Evolutionary conservation across 2,888 invertebrate species (phyloP), one percentile per base, ranked within the genome.

Genomic region (Rutpela maculata): DNA sequence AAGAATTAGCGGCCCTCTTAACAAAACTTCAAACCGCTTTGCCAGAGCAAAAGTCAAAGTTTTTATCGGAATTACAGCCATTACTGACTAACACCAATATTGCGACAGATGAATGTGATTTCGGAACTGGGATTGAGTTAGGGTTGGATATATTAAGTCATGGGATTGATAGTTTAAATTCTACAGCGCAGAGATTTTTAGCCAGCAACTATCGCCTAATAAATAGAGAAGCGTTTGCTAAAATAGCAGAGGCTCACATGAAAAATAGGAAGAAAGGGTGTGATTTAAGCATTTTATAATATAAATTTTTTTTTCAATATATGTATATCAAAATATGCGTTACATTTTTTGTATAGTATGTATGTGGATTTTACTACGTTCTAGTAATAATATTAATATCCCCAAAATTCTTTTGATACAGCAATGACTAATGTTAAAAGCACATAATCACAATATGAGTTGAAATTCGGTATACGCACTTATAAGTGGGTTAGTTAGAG

Each of bases 31-130:
- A 92, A 62, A 91, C 93, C 62, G 92, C 93, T 12, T 91, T 91
- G 78, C 91, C 93, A 26, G 90, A 90, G 12, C 93, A 94, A 79
- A 93, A 92, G 83, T 90, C 92, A 77, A 91, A 90, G 67, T 90
- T 93, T 38, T 91, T 95, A 77, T 93, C 94, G 22, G 93, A 94
- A 35, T 88, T 98, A 4, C 96, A 97, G 84, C 95, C 96, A 75
- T 91, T 86, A 35, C 93, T 97, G 78, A 97, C 95, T 4, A 94
- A 94, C 74, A 95, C 97, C 7, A 95, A 94, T 88, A 97, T 97
- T 88, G 99, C 98, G 0, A 94, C 96, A 75, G 99, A 99, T 87
- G 99, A 99, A 89, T 95, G 96, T 87, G 98, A 99, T 89, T 98
- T 97, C 90, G 99, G 98, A 0, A 97, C 97, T 72, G 95, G 97